These are phyloP conservation scores for Tangara arthus DNA, from an alignment of 2,797 vertebrate genomes.

Conservation along the genomic window DNA sequence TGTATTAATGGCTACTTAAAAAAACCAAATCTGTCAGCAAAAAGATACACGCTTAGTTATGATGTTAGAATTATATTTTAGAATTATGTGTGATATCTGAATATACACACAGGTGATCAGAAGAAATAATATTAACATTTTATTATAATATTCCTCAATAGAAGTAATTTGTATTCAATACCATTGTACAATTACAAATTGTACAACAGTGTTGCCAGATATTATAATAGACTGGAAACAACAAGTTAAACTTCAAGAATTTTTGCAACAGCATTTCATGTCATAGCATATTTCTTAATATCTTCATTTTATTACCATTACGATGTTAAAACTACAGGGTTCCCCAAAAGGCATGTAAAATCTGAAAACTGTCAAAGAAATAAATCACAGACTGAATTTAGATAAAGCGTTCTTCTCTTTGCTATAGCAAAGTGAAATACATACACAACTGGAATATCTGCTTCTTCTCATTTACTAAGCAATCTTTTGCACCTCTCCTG, in stretches of 20 bases:
- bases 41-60: background rate
- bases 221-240: background rate
- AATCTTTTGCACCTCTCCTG: background rate
- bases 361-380: background rate
- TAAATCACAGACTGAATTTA: background rate
- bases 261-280: background rate
- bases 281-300: background rate
- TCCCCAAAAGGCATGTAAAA: background rate
- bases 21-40: background rate
- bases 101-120: background rate
- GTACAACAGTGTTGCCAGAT: background rate
- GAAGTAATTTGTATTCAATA: conserved; percentile 16
- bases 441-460: background rate
- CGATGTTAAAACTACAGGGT: background rate
- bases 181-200: background rate
- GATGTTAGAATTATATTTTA: background rate
- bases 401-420: background rate
- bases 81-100: background rate
- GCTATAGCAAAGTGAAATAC: background rate
- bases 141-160: background rate
- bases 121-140: background rate
- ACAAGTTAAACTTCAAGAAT: background rate
- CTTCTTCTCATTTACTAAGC: background rate
- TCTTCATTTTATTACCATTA: background rate
- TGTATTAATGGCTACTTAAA: background rate